Evolutionary conservation across 64 coral and sea anemone species (phyloP).

Genomic region (Exaiptasia diaphana): DNA sequence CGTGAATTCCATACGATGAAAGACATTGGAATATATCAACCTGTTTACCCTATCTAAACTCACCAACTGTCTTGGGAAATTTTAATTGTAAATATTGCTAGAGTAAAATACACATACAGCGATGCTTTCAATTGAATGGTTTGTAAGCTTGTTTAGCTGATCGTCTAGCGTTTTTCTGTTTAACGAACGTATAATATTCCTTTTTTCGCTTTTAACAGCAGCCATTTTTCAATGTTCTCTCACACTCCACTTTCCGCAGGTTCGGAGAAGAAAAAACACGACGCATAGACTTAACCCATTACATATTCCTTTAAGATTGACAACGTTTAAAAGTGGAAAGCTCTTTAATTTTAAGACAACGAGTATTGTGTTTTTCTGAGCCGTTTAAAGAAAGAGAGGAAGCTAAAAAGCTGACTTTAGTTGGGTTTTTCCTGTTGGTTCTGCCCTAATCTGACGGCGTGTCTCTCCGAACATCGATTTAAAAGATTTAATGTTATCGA

Average conservation of each 20-base stretch:
- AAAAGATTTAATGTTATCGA: too few species aligned
- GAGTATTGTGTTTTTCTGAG: too few species aligned
- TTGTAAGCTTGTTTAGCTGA: constrained; percentile 43
- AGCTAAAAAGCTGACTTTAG: too few species aligned
- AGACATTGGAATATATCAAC: not conserved
- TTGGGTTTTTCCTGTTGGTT: too few species aligned
- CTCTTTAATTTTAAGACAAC: too few species aligned
- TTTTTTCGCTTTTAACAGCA: not conserved
- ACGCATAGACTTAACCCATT: not conserved
- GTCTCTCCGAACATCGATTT: too few species aligned
- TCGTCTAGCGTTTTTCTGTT: not conserved
- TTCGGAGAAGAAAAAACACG: not conserved
- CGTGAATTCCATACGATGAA: not conserved
- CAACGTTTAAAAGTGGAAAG: too few species aligned
- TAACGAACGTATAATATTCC: not conserved
- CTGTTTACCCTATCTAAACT: constrained; percentile 13
- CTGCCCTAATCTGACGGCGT: too few species aligned
- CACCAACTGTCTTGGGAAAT: constrained; percentile 54
- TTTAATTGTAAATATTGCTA: constrained; percentile 61
- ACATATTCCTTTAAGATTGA: not conserved
- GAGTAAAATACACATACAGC: constrained; percentile 50
- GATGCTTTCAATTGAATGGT: constrained; percentile 52
- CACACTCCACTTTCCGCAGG: not conserved
- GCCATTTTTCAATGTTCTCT: not conserved
- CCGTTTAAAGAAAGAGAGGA: too few species aligned